Conservation (phyloP, 2,888 invertebrate species). For the Acanthosepion lycidas region DNA sequence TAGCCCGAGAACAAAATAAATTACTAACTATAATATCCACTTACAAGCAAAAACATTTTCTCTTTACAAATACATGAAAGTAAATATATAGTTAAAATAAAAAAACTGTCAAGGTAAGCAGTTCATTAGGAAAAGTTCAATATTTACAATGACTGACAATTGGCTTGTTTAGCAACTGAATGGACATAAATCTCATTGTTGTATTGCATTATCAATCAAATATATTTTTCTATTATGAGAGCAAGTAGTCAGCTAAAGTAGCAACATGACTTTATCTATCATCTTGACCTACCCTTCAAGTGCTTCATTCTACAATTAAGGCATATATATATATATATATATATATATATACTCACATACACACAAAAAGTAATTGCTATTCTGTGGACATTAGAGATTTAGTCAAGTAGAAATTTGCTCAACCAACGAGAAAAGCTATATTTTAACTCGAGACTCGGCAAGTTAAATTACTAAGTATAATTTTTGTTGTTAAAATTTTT, state of each 20-base stretch:
- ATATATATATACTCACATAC: too few species aligned
- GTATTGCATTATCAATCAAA: not conserved
- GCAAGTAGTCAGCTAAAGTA: not conserved
- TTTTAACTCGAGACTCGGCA: too few species aligned
- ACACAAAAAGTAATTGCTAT: too few species aligned
- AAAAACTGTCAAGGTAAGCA: not conserved
- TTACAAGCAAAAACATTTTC: not conserved
- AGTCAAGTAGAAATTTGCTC: too few species aligned
- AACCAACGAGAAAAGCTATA: too few species aligned
- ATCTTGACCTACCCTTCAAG: not conserved
- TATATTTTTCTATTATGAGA: not conserved
- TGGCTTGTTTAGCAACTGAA: not conserved
- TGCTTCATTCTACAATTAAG: too few species aligned
- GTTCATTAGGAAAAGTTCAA: not conserved
- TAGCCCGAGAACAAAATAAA: too few species aligned
- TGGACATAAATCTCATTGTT: not conserved
- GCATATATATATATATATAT: too few species aligned
- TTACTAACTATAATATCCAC: not conserved
- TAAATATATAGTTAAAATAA: not conserved
- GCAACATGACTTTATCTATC: not conserved
- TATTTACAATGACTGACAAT: not conserved
- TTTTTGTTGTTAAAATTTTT: too few species aligned
- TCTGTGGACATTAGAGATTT: too few species aligned
- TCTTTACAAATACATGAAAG: not conserved
- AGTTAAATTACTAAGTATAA: too few species aligned